Conservation (phyloP, 2,797 vertebrate species). For the Trachops cirrhosus region DNA sequence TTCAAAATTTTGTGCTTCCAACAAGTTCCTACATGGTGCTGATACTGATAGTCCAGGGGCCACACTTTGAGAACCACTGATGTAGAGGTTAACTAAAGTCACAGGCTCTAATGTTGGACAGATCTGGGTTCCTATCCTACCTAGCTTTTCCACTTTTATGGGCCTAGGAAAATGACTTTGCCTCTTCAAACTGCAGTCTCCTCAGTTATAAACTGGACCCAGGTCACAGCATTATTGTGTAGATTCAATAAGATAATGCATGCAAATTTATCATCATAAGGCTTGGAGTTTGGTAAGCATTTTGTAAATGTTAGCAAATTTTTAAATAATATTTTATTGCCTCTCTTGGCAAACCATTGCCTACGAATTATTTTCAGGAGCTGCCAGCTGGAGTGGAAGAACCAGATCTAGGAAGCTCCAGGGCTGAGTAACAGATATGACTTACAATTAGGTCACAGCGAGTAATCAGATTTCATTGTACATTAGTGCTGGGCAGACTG, state of each 20-base stretch:
- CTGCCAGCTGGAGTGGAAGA: neutral
- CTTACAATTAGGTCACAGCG: neutral
- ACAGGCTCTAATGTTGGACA: neutral
- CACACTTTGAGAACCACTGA: neutral
- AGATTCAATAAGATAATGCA: neutral
- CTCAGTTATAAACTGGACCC: neutral
- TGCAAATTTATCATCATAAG: neutral
- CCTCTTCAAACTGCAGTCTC: neutral
- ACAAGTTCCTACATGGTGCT: neutral
- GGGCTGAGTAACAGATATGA: neutral
- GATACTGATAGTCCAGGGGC: neutral
- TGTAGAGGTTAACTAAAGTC: neutral
- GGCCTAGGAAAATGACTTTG: neutral
- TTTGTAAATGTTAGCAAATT: slow-evolving; percentile 9
- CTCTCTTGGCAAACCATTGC: neutral
- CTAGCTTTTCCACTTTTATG: neutral
- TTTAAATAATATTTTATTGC: neutral
- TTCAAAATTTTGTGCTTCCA: neutral
- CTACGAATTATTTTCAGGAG: neutral
- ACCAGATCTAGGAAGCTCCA: neutral
- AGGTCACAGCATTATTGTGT: neutral
- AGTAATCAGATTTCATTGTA: neutral
- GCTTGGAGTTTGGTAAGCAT: neutral
- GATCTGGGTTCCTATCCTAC: neutral
- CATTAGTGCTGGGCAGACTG: neutral